A percentile compares a stretch with the other conserved stretches of the same genome.
Conservation (phyloP, 2,113 vertebrate species). For the Cygnus atratus region DNA sequence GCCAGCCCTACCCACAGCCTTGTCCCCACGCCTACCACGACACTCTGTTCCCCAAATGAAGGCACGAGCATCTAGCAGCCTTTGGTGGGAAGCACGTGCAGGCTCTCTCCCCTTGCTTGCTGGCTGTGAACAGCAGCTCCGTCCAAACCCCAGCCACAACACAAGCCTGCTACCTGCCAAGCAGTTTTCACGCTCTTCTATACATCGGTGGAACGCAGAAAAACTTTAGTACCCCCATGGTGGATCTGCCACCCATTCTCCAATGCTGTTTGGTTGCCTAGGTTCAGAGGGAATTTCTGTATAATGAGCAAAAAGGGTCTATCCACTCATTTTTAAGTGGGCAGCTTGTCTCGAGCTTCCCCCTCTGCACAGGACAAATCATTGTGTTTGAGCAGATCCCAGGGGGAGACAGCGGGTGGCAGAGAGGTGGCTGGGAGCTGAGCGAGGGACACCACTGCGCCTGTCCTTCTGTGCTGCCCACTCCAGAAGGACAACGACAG, state of each 20-base stretch:
- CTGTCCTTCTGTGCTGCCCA: not conserved
- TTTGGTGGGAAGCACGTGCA: not conserved
- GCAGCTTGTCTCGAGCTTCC: not conserved
- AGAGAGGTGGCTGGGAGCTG: not conserved
- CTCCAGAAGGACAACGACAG: not conserved
- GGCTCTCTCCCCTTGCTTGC: not conserved
- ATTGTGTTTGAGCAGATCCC: not conserved
- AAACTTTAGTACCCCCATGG: not conserved
- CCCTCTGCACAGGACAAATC: not conserved
- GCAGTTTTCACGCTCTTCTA: not conserved
- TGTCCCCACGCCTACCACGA: fast-evolving
- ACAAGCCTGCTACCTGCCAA: not conserved
- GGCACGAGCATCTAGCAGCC: not conserved
- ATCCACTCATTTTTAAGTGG: not conserved
- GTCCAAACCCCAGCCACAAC: not conserved
- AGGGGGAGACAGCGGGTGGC: not conserved
- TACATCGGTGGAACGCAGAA: not conserved
- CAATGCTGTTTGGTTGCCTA: not conserved
- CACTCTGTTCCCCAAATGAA: not conserved
- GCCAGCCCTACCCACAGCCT: not conserved
- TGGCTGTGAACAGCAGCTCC: not conserved
- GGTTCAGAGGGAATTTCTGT: not conserved
- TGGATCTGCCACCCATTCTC: not conserved
- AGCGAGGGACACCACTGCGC: not conserved
- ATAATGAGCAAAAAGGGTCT: not conserved